phyloP scores from a whole-genome alignment of 1,140 invertebrate species.

The Trichogramma pretiosum region DNA sequence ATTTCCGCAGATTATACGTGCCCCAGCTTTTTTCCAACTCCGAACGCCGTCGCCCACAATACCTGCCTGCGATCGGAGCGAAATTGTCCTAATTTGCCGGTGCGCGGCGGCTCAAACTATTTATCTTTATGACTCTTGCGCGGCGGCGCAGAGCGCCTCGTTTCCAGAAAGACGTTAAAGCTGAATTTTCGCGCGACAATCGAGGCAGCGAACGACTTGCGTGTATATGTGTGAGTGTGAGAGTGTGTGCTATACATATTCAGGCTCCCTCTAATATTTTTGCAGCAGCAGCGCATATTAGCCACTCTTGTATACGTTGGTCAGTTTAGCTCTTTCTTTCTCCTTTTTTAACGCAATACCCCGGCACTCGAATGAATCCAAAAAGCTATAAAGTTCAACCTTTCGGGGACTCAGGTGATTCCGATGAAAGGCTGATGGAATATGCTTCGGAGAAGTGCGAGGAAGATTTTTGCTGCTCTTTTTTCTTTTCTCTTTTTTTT shows the following conservation, averaged over 20 bases:
- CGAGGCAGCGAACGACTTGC: too few species aligned
- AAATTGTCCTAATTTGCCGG: slow-evolving; percentile 20
- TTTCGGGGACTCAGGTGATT: slow-evolving; percentile 15
- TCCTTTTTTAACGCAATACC: neutral
- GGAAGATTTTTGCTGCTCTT: slow-evolving; percentile 7
- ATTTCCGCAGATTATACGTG: slow-evolving; percentile 18
- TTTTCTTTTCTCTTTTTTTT: neutral
- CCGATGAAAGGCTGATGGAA: slow-evolving; percentile 20
- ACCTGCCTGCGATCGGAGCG: neutral
- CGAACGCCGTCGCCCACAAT: neutral
- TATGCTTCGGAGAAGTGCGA: slow-evolving; percentile 16
- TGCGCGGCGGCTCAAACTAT: slow-evolving; percentile 3
- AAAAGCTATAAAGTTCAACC: slow-evolving; percentile 19
- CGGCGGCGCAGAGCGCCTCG: too few species aligned
- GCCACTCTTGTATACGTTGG: too few species aligned
- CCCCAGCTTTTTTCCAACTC: slow-evolving; percentile 13
- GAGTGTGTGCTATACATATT: too few species aligned
- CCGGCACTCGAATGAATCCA: neutral
- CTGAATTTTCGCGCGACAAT: slow-evolving; percentile 16
- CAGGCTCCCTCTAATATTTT: too few species aligned
- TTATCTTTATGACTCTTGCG: slow-evolving; percentile 21
- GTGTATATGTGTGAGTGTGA: too few species aligned
- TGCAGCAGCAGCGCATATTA: too few species aligned
- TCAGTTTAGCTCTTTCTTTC: slow-evolving; percentile 1
- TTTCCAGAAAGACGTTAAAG: slow-evolving; percentile 20